A percentile compares a stretch with the other conserved stretches of the same genome.
phyloP scores from a whole-genome alignment of 92 coral and sea anemone species.

The Epizoanthus illoricatus region DNA sequence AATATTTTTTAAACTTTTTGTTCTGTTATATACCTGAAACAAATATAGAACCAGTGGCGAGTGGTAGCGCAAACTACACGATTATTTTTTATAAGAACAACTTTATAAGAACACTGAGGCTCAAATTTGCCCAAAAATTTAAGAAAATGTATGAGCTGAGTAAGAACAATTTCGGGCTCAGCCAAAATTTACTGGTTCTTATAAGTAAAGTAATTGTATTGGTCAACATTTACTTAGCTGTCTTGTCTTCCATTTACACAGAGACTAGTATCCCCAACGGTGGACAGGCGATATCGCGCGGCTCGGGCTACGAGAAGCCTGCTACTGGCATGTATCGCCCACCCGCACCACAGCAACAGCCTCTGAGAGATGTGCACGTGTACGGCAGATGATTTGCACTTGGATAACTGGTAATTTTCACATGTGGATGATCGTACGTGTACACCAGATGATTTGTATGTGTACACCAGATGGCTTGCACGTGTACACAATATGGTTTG shows the following conservation, averaged over 20 bases:
- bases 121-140: no score
- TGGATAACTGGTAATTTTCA: background rate
- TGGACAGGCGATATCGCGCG: constrained; percentile 41
- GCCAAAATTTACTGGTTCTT: no score
- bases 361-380: constrained; percentile 28
- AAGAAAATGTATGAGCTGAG: no score
- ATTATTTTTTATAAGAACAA: no score
- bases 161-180: no score
- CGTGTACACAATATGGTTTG: background rate
- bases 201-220: no score
- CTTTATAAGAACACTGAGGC: no score
- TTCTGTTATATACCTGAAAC: no score
- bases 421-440: no score
- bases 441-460: background rate
- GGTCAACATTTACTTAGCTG: background rate
- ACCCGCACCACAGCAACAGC: constrained; percentile 31
- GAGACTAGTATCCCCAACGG: constrained; percentile 55
- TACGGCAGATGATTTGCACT: constrained; percentile 25
- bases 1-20: no score
- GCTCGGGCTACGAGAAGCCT: constrained; percentile 16
- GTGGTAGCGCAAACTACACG: no score
- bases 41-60: no score
- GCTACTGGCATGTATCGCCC: constrained; percentile 28
- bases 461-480: background rate
- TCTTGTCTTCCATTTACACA: constrained; percentile 12